phyloP scores from a whole-genome alignment of 2,888 invertebrate species.

The Ectropis crepuscularia region DNA sequence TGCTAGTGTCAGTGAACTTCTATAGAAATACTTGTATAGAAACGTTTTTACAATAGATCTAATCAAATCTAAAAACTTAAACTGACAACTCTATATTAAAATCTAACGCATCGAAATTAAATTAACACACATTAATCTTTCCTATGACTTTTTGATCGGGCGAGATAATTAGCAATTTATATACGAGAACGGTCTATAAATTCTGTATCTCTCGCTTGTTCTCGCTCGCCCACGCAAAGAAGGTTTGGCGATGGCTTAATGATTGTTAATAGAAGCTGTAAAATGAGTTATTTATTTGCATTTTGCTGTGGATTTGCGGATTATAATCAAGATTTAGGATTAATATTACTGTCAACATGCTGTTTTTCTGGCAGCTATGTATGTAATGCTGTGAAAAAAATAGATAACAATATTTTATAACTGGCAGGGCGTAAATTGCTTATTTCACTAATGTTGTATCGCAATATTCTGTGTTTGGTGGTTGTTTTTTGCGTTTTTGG shows the following conservation, averaged over 20 bases:
- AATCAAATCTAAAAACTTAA: neutral
- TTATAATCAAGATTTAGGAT: constrained; percentile 19
- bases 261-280: constrained; percentile 49
- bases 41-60: too few species aligned
- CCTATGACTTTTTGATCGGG: constrained; percentile 48
- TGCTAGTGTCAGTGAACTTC: too few species aligned
- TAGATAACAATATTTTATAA: too few species aligned
- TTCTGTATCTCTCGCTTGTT: constrained; percentile 60
- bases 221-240: constrained; percentile 51
- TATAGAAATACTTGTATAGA: too few species aligned
- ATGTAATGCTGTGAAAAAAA: too few species aligned
- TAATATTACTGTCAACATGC: constrained; percentile 17
- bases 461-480: neutral
- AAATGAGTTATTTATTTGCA: constrained; percentile 47
- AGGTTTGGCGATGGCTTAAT: constrained; percentile 53
- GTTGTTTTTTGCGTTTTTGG: neutral
- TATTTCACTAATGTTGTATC: neutral
- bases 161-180: constrained; percentile 70
- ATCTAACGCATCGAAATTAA: constrained; percentile 40
- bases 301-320: constrained; percentile 33
- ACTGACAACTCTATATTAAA: constrained; percentile 25
- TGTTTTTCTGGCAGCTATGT: neutral
- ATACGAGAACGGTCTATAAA: constrained; percentile 68
- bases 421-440: too few species aligned
- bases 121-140: constrained; percentile 38